These are phyloP conservation scores for Rhopalosiphum maidis DNA, from an alignment of 1,140 invertebrate species.

Conservation along the genomic window DNA sequence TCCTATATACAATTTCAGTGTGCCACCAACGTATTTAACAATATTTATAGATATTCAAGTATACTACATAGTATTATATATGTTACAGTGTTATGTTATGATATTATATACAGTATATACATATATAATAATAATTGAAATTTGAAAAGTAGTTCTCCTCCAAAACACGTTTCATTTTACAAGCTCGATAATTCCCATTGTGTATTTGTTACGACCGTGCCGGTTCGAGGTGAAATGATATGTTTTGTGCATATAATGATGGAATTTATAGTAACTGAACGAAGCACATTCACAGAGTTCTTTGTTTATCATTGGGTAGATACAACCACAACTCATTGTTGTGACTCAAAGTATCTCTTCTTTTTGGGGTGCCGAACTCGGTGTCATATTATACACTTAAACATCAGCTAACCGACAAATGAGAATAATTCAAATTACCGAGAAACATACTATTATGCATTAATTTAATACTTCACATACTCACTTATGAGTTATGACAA, in stretches of 20 bases:
- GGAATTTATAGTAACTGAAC: background rate
- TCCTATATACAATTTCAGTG: background rate
- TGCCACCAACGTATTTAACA: background rate
- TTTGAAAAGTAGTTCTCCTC: slow-evolving; percentile 35
- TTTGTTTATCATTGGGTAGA: background rate
- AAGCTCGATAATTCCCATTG: slow-evolving; percentile 39
- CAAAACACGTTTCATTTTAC: slow-evolving; percentile 42
- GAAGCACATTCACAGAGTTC: background rate
- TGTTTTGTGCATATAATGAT: background rate
- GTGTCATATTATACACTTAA: background rate
- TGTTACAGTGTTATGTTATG: background rate
- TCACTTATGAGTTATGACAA: background rate
- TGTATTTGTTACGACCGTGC: background rate
- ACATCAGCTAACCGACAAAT: background rate
- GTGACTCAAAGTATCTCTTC: background rate
- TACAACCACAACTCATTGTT: background rate
- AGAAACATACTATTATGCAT: background rate
- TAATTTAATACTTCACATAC: background rate
- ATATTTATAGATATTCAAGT: background rate
- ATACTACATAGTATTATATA: background rate
- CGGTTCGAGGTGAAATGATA: slow-evolving; percentile 15
- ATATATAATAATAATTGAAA: slow-evolving; percentile 20
- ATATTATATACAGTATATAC: background rate
- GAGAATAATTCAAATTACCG: background rate
- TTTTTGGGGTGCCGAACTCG: background rate